Evolutionary conservation across 2,797 vertebrate genomes (phyloP).

Genomic region (Aulostomus chinensis): DNA sequence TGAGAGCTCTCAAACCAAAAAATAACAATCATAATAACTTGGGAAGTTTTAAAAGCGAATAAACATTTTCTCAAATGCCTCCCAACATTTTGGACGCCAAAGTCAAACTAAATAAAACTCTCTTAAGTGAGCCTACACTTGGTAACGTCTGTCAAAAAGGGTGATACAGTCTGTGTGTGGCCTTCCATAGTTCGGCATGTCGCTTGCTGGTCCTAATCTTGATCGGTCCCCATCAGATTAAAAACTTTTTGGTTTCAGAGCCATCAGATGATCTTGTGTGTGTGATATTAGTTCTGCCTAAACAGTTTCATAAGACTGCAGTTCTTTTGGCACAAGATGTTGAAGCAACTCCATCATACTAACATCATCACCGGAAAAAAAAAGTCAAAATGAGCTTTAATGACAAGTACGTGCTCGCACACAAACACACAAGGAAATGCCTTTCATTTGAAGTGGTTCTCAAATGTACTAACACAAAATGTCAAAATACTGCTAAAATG

Average conservation of each 20-base stretch:
- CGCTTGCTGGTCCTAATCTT: no score
- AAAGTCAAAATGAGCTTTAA: no score
- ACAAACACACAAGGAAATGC: no score
- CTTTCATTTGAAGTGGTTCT: no score
- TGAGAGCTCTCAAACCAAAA: slow-evolving; percentile 67
- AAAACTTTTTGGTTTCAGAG: slow-evolving; percentile 1
- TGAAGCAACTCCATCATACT: neutral
- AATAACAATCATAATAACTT: slow-evolving; percentile 65
- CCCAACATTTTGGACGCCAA: slow-evolving; percentile 41
- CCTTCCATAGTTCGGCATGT: slow-evolving; percentile 22
- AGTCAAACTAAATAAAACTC: slow-evolving; percentile 50
- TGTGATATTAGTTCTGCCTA: neutral
- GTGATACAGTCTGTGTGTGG: slow-evolving; percentile 15
- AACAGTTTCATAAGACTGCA: no score
- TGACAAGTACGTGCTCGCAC: no score
- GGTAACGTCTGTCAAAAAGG: slow-evolving; percentile 21
- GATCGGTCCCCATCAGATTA: no score
- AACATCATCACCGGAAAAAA: neutral
- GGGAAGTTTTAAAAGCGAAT: slow-evolving; percentile 67
- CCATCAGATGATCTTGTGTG: slow-evolving; percentile 19
- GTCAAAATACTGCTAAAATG: no score
- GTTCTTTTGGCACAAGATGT: neutral
- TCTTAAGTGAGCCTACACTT: slow-evolving; percentile 32
- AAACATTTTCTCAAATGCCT: slow-evolving; percentile 60
- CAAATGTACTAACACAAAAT: no score